phyloP scores from a whole-genome alignment of 2,113 vertebrate genomes.

The Tichodroma muraria region DNA sequence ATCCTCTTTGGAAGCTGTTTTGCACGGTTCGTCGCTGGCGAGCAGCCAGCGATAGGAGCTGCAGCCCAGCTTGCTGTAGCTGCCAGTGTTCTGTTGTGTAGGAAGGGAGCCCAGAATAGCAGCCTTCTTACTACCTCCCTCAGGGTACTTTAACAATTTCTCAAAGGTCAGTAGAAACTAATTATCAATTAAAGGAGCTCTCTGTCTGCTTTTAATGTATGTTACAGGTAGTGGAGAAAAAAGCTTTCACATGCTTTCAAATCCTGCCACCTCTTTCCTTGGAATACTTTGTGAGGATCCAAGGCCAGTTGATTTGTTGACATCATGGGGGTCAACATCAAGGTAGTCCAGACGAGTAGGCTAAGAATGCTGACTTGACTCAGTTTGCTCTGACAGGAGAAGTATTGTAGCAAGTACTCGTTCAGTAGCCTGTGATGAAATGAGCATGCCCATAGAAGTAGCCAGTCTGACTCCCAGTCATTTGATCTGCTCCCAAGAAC shows the following conservation, averaged over 20 bases:
- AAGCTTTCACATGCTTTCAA: neutral
- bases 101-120: constrained; percentile 26
- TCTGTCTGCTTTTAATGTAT: neutral
- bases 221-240: neutral
- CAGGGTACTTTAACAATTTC: neutral
- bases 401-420: neutral
- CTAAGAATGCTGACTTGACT: neutral
- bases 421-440: neutral
- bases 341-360: neutral
- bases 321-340: rapidly evolving
- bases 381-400: neutral
- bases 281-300: neutral
- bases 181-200: neutral
- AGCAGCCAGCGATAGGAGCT: neutral
- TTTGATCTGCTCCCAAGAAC: neutral
- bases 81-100: constrained; percentile 5
- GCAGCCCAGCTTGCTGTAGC: neutral
- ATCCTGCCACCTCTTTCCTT: neutral
- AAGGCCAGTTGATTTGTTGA: neutral
- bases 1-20: neutral
- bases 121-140: neutral
- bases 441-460: neutral
- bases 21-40: neutral
- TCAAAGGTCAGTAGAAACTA: neutral
- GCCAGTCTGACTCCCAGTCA: neutral